Evolutionary conservation across 2,888 invertebrate species (phyloP).

Genomic region (Limenitis arthemis): DNA sequence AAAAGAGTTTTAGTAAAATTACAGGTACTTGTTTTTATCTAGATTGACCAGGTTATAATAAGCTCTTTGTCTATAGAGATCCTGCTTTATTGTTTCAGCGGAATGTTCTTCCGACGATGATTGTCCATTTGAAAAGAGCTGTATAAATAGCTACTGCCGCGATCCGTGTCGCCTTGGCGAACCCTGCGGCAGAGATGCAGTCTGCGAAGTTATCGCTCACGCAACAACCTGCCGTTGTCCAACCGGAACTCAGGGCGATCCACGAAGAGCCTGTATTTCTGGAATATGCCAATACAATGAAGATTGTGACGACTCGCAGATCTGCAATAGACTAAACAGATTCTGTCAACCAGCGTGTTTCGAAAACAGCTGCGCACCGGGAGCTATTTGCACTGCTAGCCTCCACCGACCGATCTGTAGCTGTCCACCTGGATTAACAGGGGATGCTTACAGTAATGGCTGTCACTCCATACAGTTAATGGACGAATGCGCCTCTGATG

Average conservation of each 20-base stretch:
- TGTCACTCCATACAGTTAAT: constrained; percentile 44
- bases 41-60: background rate
- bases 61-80: background rate
- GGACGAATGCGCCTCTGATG: constrained; percentile 80
- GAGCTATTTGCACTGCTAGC: constrained; percentile 81
- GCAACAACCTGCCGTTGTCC: constrained; percentile 88
- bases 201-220: constrained; percentile 83
- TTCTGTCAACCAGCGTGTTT: constrained; percentile 88
- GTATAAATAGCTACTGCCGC: constrained; percentile 84
- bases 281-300: constrained; percentile 91
- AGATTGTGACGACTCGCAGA: constrained; percentile 88
- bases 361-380: constrained; percentile 84
- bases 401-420: constrained; percentile 84
- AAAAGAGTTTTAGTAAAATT: no score
- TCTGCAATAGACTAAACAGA: constrained; percentile 87
- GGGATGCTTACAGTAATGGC: constrained; percentile 81
- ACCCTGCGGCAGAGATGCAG: constrained; percentile 85
- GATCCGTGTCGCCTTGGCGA: constrained; percentile 81
- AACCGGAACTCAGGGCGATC: constrained; percentile 87
- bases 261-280: constrained; percentile 84
- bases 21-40: no score
- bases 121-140: constrained; percentile 89
- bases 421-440: constrained; percentile 81
- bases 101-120: constrained; percentile 85
- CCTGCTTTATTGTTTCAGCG: constrained; percentile 65